These are phyloP conservation scores for Pseudochaenichthys georgianus DNA, from an alignment of 2,797 vertebrate species.

Conservation along the genomic window DNA sequence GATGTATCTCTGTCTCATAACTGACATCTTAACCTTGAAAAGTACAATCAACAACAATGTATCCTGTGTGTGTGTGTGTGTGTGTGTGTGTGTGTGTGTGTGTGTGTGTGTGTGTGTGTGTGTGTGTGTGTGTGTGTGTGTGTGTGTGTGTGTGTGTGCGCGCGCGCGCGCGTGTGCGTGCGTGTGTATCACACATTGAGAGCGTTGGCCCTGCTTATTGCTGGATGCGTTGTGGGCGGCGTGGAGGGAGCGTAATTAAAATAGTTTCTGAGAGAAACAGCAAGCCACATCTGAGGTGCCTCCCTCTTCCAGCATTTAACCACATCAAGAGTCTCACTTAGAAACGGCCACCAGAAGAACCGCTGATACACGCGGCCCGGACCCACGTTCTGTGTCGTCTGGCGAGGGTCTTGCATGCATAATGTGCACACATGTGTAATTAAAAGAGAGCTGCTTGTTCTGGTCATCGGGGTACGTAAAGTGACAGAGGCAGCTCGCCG, in stretches of 20 bases:
- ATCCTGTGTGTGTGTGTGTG: not conserved
- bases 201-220: conserved; percentile 82
- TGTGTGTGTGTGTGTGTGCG: conserved; percentile 7
- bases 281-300: conserved; percentile 91
- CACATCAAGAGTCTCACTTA: conserved; percentile 89
- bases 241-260: conserved; percentile 88
- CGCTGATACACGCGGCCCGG: conserved; percentile 80
- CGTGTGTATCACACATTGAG: conserved; percentile 68
- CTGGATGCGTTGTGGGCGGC: conserved; percentile 87
- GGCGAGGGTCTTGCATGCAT: conserved; percentile 61
- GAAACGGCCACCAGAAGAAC: conserved; percentile 87
- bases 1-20: not conserved
- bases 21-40: conserved; percentile 2
- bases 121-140: too few species aligned
- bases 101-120: too few species aligned
- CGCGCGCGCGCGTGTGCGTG: not conserved
- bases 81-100: too few species aligned
- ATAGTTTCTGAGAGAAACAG: conserved; percentile 90
- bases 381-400: conserved; percentile 82
- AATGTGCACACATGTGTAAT: conserved; percentile 69
- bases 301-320: conserved; percentile 87
- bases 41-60: conserved; percentile 32
- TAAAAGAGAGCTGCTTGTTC: conserved; percentile 68
- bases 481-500: conserved; percentile 72
- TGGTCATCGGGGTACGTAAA: conserved; percentile 69